Base-by-base conservation (phyloP, 1,140 invertebrate genomes). In the Pseudomyrmex cubaensis region DNA sequence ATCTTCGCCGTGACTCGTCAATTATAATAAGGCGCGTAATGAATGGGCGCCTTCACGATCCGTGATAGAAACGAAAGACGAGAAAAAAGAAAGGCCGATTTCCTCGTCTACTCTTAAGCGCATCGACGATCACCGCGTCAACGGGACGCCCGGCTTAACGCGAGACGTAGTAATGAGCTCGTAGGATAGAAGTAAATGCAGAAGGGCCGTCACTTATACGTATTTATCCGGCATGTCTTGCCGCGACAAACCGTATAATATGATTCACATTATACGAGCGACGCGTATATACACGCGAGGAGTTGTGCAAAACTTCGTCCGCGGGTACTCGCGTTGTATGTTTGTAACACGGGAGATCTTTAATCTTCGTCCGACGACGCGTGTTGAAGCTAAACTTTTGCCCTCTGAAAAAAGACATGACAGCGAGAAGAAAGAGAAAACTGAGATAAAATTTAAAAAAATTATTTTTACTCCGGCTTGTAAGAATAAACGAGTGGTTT, bases 201-300 rank as follows among this genome's bases (percentile, higher is more conserved):
- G 75, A 89, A 88, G 80, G 64, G 63, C 59, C 63, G 64, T 70
- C 84, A 80, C 70, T 82, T 88, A 35, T 35, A 83, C 78, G 77
- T 85, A 72, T 87, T 63, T 83, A 76, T 25, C 73, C 57, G 70
- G 57, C n/a, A n/a, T 89, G 62, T 87, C 85, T 88, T 83, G 85
- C 64, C 83, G 85, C 85, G 85, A 88, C 87, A 87, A 86, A 88
- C 85, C 82, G 70, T 87, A 87, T 82, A 85, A 88, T 87, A 67
- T 63, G 59, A 63, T 66, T 78, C 76, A 54, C 44, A 70, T 77
- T 77, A 64, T 77, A 66, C 50, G 74, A 76, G 12, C 48, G 75
- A 69, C 13, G 50, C 35, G 50, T 64, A 69, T 56, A 48, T n/a
- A 22, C 46, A 17, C 54, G 44, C 25, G 8, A 25, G 35, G 5